These are phyloP conservation scores for Galeruca laticollis DNA, from an alignment of 2,888 invertebrate genomes.

Conservation along the genomic window DNA sequence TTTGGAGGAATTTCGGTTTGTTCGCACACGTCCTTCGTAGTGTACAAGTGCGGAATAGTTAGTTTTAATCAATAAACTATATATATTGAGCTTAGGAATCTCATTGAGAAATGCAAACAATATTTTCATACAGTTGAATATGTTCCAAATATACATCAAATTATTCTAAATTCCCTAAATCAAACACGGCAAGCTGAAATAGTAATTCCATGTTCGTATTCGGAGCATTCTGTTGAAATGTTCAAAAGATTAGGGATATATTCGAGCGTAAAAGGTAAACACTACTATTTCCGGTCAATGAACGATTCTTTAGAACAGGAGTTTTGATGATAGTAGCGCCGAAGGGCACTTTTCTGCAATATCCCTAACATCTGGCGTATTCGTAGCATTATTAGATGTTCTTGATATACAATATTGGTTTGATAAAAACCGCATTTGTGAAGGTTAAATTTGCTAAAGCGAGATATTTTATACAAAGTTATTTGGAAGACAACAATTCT, in stretches of 20 bases:
- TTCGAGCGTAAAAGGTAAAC: conserved; percentile 53
- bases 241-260: conserved; percentile 49
- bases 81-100: too few species aligned
- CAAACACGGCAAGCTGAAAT: conserved; percentile 31
- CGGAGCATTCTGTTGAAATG: conserved; percentile 32
- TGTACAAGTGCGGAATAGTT: too few species aligned
- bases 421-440: neutral
- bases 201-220: conserved; percentile 38
- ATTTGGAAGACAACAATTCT: neutral
- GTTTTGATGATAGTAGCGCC: conserved; percentile 39
- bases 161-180: neutral
- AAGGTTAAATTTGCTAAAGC: neutral
- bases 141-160: neutral
- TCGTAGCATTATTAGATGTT: conserved; percentile 40
- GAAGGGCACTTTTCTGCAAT: conserved; percentile 50
- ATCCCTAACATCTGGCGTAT: conserved; percentile 36
- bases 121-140: neutral
- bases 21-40: too few species aligned
- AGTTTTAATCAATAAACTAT: too few species aligned
- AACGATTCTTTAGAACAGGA: conserved; percentile 54
- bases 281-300: conserved; percentile 55
- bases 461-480: neutral
- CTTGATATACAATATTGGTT: conserved; percentile 26
- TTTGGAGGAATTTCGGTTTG: too few species aligned
- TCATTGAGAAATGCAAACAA: neutral